A percentile compares a stretch with the other conserved stretches of the same genome.
Conservation (phyloP, 2,888 invertebrate species). For the Nomada fucata region DNA sequence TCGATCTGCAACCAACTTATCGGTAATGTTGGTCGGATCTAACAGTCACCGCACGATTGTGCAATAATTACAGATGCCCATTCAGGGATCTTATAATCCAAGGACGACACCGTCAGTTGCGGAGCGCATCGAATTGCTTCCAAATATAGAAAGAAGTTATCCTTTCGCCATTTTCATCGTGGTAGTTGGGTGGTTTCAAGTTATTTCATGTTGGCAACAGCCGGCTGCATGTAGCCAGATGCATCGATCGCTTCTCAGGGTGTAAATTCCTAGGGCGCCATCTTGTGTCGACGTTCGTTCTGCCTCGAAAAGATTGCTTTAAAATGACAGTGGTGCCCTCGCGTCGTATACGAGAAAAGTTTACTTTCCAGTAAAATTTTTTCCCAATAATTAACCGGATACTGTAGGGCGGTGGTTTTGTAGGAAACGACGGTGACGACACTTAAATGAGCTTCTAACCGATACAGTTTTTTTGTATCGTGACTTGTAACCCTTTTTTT, state of each 20-base stretch:
- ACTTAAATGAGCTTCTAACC: neutral
- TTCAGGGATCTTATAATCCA: conserved; percentile 66
- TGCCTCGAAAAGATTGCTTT: conserved; percentile 1
- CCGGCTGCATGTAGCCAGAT: conserved; percentile 44
- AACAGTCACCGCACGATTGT: conserved; percentile 46
- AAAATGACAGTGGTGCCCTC: neutral
- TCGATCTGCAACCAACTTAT: conserved; percentile 28
- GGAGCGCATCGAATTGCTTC: conserved; percentile 54
- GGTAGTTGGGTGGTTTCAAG: conserved; percentile 47
- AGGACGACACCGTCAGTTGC: conserved; percentile 72
- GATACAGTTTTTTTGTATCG: neutral
- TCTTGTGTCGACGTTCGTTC: neutral
- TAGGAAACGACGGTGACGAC: neutral
- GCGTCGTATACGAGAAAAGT: neutral
- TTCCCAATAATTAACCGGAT: too few species aligned
- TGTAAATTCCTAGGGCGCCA: conserved; percentile 11
- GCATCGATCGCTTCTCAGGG: conserved; percentile 44
- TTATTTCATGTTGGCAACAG: conserved; percentile 47
- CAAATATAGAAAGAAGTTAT: conserved; percentile 69
- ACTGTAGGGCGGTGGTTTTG: too few species aligned
- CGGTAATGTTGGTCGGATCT: neutral
- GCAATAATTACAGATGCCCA: conserved; percentile 61
- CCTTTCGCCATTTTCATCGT: conserved; percentile 65
- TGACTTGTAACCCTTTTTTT: neutral
- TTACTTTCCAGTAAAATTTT: neutral